phyloP scores from a whole-genome alignment of 1,140 invertebrate genomes.

The Dreissena polymorpha region DNA sequence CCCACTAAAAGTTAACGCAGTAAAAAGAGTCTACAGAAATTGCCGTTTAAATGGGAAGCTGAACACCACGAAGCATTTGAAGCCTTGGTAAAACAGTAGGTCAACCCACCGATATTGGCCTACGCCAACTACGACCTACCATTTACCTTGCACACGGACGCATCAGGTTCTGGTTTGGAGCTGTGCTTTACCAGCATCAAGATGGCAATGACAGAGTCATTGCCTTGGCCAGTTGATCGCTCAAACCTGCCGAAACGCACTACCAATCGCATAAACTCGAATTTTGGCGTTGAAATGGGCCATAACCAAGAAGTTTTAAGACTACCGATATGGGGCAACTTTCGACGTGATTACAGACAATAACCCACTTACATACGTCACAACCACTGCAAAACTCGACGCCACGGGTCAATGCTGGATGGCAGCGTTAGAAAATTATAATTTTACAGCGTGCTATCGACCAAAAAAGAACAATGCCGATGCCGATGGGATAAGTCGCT shows the following conservation, averaged over 20 bases:
- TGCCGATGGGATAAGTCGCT: constrained; percentile 40
- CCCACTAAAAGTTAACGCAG: constrained; percentile 23
- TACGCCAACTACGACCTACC: constrained; percentile 18
- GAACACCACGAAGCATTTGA: constrained; percentile 23
- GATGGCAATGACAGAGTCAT: constrained; percentile 21
- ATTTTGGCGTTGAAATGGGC: constrained; percentile 55
- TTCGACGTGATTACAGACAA: constrained; percentile 57
- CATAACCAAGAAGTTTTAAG: constrained; percentile 58
- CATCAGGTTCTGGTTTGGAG: constrained; percentile 6
- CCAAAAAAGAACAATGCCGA: constrained; percentile 49
- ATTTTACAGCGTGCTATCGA: constrained; percentile 51
- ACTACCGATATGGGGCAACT: constrained; percentile 51
- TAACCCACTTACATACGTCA: constrained; percentile 59
- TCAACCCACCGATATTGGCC: constrained; percentile 25
- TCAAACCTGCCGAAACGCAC: constrained; percentile 30
- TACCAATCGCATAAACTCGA: constrained; percentile 43
- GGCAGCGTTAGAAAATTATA: constrained; percentile 51
- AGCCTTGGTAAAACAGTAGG: not conserved
- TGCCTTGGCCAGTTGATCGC: constrained; percentile 36
- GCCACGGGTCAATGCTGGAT: constrained; percentile 56
- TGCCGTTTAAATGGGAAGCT: constrained; percentile 11
- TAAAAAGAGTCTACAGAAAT: constrained; percentile 2
- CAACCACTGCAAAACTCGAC: constrained; percentile 53
- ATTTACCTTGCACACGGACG: constrained; percentile 35
- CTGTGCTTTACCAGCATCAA: constrained; percentile 25